Evolutionary conservation across 2,888 invertebrate species (phyloP).

Genomic region (Trimorus sp.): DNA sequence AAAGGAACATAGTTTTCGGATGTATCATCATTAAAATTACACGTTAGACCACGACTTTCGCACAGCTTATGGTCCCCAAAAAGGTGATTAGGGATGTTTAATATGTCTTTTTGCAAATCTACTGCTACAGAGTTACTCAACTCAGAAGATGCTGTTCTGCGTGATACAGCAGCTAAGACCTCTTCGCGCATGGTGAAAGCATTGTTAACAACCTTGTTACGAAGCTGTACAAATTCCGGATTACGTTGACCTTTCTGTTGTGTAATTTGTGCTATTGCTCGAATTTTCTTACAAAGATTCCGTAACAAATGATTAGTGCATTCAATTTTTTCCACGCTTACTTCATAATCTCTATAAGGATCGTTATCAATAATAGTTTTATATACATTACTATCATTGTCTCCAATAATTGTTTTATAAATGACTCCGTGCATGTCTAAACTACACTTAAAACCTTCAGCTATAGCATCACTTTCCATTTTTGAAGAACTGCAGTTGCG

Average conservation of each 20-base stretch:
- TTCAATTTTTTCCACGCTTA: slow-evolving; percentile 25
- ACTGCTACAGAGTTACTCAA: slow-evolving; percentile 4
- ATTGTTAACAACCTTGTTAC: slow-evolving; percentile 10
- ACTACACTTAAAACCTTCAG: slow-evolving; percentile 33
- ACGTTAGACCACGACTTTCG: slow-evolving; percentile 11
- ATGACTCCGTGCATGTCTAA: slow-evolving; percentile 54
- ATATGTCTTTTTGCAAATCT: slow-evolving; percentile 26
- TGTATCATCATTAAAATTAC: neutral
- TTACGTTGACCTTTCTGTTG: neutral
- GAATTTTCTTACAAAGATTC: slow-evolving; percentile 47
- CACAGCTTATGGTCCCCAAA: slow-evolving; percentile 36
- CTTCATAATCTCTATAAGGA: slow-evolving; percentile 14
- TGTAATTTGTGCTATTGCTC: slow-evolving; percentile 14
- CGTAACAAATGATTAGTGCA: slow-evolving; percentile 35
- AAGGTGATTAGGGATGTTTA: slow-evolving; percentile 18
- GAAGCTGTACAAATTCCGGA: slow-evolving; percentile 20
- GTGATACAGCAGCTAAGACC: slow-evolving; percentile 15
- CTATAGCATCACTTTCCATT: slow-evolving; percentile 45
- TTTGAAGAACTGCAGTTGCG: neutral
- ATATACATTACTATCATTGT: slow-evolving; percentile 73
- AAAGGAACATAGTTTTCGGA: slow-evolving; percentile 1
- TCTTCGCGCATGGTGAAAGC: slow-evolving; percentile 18
- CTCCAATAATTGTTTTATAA: slow-evolving; percentile 48
- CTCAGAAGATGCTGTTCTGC: slow-evolving; percentile 1
- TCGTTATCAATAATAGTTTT: neutral